A percentile compares a stretch with the other conserved stretches of the same genome.
Conservation (phyloP, 2,797 vertebrate species). For the Tadarida brasiliensis region DNA sequence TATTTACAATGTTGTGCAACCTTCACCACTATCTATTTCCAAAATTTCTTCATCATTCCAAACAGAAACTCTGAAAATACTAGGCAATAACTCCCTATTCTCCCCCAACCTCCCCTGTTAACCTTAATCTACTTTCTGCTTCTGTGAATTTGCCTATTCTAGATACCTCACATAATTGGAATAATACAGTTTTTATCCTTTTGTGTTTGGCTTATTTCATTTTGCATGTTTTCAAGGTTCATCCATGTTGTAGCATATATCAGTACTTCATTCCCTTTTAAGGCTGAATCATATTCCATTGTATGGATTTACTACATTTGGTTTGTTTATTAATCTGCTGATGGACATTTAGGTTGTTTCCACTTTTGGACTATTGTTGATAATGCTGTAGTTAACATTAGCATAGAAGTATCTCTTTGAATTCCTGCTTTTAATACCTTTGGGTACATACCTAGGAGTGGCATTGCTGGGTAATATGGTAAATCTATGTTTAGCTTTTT, state of each 20-base stretch:
- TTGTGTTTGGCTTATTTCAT: constrained; percentile 33
- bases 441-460: not conserved
- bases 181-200: not conserved
- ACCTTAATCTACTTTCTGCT: constrained; percentile 1
- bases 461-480: not conserved
- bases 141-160: constrained; percentile 1
- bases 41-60: not conserved
- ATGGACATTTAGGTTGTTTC: constrained; percentile 3
- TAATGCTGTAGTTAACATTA: constrained; percentile 32
- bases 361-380: not conserved
- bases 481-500: constrained; percentile 51
- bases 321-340: not conserved
- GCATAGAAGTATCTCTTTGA: not conserved
- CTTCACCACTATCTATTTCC: constrained; percentile 28
- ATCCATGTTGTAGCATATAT: not conserved
- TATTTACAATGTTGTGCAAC: not conserved
- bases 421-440: constrained; percentile 12
- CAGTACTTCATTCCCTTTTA: not conserved
- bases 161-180: not conserved
- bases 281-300: not conserved
- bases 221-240: constrained; percentile 27
- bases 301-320: not conserved
- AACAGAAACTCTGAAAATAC: constrained; percentile 5
- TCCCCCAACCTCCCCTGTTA: not conserved
- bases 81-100: constrained; percentile 2